Evolutionary conservation across 1,140 invertebrate genomes (phyloP).

Genomic region (Stegodyphus dumicola): DNA sequence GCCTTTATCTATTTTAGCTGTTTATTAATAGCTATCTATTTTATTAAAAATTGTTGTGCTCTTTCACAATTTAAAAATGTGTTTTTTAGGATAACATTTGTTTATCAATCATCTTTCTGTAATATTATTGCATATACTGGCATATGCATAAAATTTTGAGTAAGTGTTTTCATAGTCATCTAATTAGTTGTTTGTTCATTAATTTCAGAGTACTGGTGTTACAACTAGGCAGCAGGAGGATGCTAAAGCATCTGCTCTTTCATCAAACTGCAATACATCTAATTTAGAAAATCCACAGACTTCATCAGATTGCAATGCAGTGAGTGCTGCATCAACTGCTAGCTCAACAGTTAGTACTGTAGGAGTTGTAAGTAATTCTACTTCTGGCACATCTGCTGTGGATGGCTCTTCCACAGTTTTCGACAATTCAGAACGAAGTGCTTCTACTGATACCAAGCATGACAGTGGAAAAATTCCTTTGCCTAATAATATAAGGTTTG

Average conservation of each 20-base stretch:
- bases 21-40: too few relatives aligned
- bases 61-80: too few relatives aligned
- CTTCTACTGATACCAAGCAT: neutral
- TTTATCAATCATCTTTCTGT: too few relatives aligned
- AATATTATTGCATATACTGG: too few relatives aligned
- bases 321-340: slow-evolving; percentile 62
- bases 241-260: slow-evolving; percentile 33
- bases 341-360: slow-evolving; percentile 5
- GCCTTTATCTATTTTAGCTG: too few relatives aligned
- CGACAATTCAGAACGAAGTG: neutral
- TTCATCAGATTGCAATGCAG: slow-evolving; percentile 64
- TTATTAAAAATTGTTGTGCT: too few relatives aligned
- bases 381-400: neutral
- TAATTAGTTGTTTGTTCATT: neutral
- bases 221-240: slow-evolving; percentile 60
- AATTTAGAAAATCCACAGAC: slow-evolving; percentile 18
- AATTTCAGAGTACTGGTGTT: slow-evolving; percentile 44
- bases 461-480: neutral
- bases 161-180: too few relatives aligned
- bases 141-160: too few relatives aligned
- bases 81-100: too few relatives aligned
- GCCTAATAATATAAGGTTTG: neutral
- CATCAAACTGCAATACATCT: slow-evolving; percentile 41
- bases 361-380: neutral
- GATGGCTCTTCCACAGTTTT: neutral